Evolutionary conservation across 2,797 vertebrate genomes (phyloP), one percentile per base, ranked within the genome.

Genomic region (Cyprinodon diabolis): DNA sequence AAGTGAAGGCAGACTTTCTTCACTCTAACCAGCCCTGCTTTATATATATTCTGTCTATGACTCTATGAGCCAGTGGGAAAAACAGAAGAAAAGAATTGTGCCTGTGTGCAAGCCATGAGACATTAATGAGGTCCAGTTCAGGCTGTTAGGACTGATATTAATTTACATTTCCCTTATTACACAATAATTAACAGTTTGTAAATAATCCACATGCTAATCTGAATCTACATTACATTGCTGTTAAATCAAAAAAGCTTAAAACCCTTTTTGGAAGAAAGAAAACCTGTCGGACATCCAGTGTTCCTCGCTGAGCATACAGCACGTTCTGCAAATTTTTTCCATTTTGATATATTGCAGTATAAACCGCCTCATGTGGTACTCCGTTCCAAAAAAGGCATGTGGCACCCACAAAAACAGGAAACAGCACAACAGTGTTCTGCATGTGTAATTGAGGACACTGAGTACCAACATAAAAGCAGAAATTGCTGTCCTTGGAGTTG

Each of bases 41-140:
- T 89, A 87, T 86, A 91, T 87, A 86, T 87, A 92, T 84, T 86
- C 74, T 75, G 68, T n/a, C 58, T 49, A 56, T 84, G 68, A 82
- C 75, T 65, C 58, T n/a, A 23, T 43, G 66, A 80, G 75, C 79
- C 70, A 75, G 82, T 88, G 87, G 76, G 76, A 86, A 82, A 71
- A 79, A 84, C 58, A 76, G 35, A 72, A 62, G 17, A 9, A 43
- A 14, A 21, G 54, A 17, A 21, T 12, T 23, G 30, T 68, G 76
- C 76, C 54, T 72, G 55, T 30, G 15, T 60, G 23, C n/a, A 0
- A 14, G 30, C 25, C 2, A 3, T 15, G 30, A 37, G 60, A 72
- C 37, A 25, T 69, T 19, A 60, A 73, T 45, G 23, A 7, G 71
- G 52, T 84, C 68, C 13, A 73, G 7, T 58, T 30, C 76, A 76